Evolutionary conservation across 1,140 invertebrate species (phyloP).

Genomic region (Apocrypta bakeri): DNA sequence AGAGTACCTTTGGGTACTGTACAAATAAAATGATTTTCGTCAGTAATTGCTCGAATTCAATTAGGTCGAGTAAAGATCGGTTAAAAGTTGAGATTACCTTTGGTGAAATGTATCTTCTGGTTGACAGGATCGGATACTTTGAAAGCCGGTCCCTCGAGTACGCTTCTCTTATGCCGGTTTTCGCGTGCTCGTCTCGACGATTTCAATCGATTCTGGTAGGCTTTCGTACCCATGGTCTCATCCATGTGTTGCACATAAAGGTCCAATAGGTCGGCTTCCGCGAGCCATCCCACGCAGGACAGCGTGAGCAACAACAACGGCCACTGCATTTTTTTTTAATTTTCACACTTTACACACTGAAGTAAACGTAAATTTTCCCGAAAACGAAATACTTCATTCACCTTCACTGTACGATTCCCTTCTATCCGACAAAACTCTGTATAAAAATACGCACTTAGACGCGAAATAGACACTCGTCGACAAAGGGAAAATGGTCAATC

Average conservation of each 20-base stretch:
- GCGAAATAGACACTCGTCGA: neutral
- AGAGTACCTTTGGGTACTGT: too few relatives aligned
- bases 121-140: constrained; percentile 61
- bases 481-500: neutral
- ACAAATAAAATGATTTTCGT: too few relatives aligned
- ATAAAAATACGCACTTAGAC: constrained; percentile 25
- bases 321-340: constrained; percentile 63
- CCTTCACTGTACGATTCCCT: constrained; percentile 35
- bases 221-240: constrained; percentile 65
- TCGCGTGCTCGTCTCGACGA: constrained; percentile 46
- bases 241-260: constrained; percentile 73
- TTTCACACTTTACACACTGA: neutral
- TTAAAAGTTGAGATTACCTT: neutral
- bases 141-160: constrained; percentile 53
- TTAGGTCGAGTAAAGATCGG: too few relatives aligned
- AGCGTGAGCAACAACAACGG: constrained; percentile 51
- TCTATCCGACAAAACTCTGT: neutral
- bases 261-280: constrained; percentile 65
- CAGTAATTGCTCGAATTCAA: too few relatives aligned
- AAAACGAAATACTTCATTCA: neutral
- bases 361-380: too few relatives aligned
- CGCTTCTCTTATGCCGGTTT: constrained; percentile 57
- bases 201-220: constrained; percentile 40
- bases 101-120: constrained; percentile 61
- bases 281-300: constrained; percentile 51